Base-by-base conservation (phyloP, 1,140 invertebrate species). In the Tetramorium simillimum region DNA sequence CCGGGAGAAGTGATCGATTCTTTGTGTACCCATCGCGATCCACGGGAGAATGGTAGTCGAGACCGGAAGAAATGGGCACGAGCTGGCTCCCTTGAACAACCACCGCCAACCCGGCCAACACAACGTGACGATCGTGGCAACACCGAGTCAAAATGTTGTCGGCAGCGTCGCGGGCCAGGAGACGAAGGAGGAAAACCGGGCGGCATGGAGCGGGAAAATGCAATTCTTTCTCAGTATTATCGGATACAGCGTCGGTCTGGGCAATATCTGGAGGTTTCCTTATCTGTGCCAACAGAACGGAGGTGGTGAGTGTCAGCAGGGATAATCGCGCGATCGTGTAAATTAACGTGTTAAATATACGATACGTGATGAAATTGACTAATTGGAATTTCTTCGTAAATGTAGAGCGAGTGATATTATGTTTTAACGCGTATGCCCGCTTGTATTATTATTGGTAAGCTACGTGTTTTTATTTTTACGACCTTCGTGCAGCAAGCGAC, bases 181-280 rank as follows among this genome's bases (percentile, higher is more conserved):
- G 0, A 93, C 94, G 0, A 96, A 95, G 4, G 94, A 95, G 76
- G 96, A 96, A 24, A 97, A 97, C 82, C 95, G 97, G 12, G 97
- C 97, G 4, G 97, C 97, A 85, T 98, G 97, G 97, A 97, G 97
- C 62, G 97, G 97, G 62, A 98, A 99, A 93, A 96, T 98, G 95
- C 98, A 99, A 95, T 99, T 98, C 94, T 98, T 99, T 95, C 96
- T 99, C 86, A 98, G 97, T 87, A 98, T 98, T 94, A 98, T 99
- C 70, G 98, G 98, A 1, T 98, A 98, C 94, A 98, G 98, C 56
- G 98, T 99, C 7, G 98, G 98, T 0, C 96, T 99, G 28, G 98
- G 98, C 21, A 99, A 99, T 93, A 98, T 99, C 63, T 99, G 98
- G 99, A 96, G 98, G 91, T 99, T 99, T 96, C 98, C 98, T 12